These are phyloP conservation scores for Scortum barcoo DNA, from an alignment of 2,113 vertebrate species.

Conservation along the genomic window DNA sequence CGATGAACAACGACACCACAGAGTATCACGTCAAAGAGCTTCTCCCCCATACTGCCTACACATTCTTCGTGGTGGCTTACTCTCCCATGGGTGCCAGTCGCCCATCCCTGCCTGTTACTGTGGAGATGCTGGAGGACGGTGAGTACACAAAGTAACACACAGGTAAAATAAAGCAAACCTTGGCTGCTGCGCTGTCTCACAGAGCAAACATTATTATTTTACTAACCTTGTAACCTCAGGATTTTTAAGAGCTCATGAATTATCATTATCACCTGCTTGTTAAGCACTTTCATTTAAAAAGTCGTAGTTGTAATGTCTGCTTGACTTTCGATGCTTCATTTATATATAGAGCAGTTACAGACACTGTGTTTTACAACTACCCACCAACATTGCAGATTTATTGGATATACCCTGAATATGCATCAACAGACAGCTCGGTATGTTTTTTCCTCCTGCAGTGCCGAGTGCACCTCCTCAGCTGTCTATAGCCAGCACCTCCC, in stretches of 20 bases:
- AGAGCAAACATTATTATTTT: background rate
- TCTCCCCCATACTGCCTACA: constrained; percentile 92
- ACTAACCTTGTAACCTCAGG: constrained; percentile 6
- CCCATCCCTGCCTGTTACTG: constrained; percentile 88
- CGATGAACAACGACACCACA: constrained; percentile 97
- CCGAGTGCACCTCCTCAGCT: constrained; percentile 93
- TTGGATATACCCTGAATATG: constrained; percentile 3
- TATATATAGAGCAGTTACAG: background rate
- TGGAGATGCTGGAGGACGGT: constrained; percentile 96
- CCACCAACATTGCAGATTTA: constrained; percentile 1
- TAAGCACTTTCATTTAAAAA: background rate
- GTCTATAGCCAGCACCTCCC: constrained; percentile 91
- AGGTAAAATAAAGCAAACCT: constrained; percentile 10
- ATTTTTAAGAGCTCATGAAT: constrained; percentile 10
- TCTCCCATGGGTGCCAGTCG: constrained; percentile 94
- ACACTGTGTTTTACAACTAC: background rate
- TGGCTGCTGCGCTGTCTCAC: constrained; percentile 6
- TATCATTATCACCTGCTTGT: background rate
- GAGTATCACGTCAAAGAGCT: constrained; percentile 95
- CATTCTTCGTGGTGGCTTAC: constrained; percentile 96
- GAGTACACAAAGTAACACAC: constrained; percentile 53
- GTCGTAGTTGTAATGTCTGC: background rate
- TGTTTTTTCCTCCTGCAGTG: constrained; percentile 80
- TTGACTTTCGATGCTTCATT: background rate
- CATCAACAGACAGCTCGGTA: background rate